Percentiles rank a stretch among this genome's conserved stretches.
These are phyloP conservation scores for Xestia sexstrigata DNA, from an alignment of 2,888 invertebrate genomes.

Conservation along the genomic window DNA sequence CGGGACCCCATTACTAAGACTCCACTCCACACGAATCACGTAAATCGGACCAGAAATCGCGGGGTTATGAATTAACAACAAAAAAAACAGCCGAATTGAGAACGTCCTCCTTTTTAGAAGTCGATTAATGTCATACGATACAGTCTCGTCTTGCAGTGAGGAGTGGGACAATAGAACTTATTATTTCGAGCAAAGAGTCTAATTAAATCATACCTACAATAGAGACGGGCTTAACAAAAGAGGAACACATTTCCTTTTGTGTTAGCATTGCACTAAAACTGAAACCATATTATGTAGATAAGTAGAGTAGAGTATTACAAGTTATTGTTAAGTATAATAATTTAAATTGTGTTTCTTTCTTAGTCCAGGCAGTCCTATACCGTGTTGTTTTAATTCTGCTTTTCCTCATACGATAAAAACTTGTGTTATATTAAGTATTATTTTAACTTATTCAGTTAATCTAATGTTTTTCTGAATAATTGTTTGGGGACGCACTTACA, in stretches of 20 bases:
- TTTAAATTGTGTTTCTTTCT: neutral
- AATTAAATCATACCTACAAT: constrained; percentile 7
- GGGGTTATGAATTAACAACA: too few species aligned
- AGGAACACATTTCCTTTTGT: constrained; percentile 8
- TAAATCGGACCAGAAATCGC: too few species aligned
- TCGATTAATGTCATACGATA: too few species aligned
- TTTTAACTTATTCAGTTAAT: neutral
- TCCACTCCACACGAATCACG: too few species aligned
- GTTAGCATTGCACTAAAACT: neutral
- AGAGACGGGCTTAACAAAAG: neutral
- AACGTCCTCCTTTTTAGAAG: too few species aligned
- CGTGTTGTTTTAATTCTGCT: neutral
- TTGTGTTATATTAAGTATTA: neutral
- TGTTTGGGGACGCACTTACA: too few species aligned
- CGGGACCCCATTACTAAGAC: too few species aligned
- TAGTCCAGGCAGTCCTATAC: neutral
- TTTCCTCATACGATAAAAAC: neutral
- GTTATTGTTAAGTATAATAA: neutral
- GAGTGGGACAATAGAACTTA: neutral
- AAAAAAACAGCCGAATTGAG: too few species aligned
- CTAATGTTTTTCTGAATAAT: too few species aligned
- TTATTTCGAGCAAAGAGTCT: neutral
- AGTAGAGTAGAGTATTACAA: neutral
- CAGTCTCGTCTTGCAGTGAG: neutral
- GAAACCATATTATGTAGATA: neutral